Evolutionary conservation across 2,888 invertebrate genomes (phyloP).

Genomic region (Apodemia zela): DNA sequence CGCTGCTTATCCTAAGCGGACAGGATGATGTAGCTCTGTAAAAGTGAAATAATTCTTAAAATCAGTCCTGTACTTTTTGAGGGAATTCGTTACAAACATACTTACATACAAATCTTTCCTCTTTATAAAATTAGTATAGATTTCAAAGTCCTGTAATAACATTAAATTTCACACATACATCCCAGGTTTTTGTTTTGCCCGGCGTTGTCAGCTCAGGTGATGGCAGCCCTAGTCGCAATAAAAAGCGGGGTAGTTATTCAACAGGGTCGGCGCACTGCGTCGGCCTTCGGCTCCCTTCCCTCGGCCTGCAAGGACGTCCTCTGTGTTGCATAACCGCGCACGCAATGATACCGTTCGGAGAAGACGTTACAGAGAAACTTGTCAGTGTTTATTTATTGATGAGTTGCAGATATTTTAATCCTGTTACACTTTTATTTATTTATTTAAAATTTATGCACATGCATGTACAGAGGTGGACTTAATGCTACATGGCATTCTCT

Average conservation of each 20-base stretch:
- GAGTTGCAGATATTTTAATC: constrained; percentile 3
- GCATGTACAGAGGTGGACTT: no score
- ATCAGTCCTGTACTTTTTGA: no score
- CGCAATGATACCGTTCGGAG: constrained; percentile 66
- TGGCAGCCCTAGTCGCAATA: constrained; percentile 29
- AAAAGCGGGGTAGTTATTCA: constrained; percentile 39
- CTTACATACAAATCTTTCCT: no score
- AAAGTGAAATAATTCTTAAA: no score
- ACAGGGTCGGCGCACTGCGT: constrained; percentile 60
- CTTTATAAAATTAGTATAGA: no score
- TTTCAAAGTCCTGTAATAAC: no score
- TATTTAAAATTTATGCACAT: no score
- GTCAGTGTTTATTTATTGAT: constrained; percentile 22
- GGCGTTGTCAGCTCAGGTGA: not conserved
- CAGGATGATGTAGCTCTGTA: no score
- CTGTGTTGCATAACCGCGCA: constrained; percentile 69
- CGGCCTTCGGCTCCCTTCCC: constrained; percentile 64
- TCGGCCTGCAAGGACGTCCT: constrained; percentile 64
- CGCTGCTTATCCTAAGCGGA: no score
- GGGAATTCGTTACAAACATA: no score
- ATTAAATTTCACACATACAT: no score
- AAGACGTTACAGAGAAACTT: constrained; percentile 22
- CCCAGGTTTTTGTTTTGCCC: not conserved
- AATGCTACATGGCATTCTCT: no score
- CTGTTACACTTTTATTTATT: not conserved